Evolutionary conservation across 2,113 vertebrate species (phyloP).

Genomic region (Tachysurus fulvidraco): DNA sequence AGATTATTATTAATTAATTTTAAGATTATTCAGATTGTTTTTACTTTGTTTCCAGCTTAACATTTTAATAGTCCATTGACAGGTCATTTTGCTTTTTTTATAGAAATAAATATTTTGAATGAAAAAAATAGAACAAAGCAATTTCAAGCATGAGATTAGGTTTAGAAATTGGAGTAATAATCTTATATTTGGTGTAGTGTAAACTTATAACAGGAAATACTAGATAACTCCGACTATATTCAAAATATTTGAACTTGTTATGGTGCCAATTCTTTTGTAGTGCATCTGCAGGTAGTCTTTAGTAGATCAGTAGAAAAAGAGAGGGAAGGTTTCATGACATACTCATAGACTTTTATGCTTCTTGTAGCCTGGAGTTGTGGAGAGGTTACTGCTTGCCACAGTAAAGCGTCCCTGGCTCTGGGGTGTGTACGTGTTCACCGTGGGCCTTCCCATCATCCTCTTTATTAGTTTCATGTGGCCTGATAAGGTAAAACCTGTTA

Average conservation of each 20-base stretch:
- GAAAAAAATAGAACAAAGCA: not conserved
- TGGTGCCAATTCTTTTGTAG: not conserved
- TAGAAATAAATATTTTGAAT: not conserved
- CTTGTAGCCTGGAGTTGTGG: constrained; percentile 64
- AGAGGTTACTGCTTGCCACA: constrained; percentile 66
- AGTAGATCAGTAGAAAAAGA: not conserved
- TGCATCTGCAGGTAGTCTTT: not conserved
- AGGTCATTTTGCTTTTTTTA: not conserved
- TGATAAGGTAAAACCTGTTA: constrained; percentile 66
- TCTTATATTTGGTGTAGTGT: not conserved
- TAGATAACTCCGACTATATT: not conserved
- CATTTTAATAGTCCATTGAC: not conserved
- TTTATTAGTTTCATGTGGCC: constrained; percentile 80
- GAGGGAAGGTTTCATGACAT: not conserved
- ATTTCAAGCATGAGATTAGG: not conserved
- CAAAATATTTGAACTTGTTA: not conserved
- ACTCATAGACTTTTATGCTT: not conserved
- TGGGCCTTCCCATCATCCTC: constrained; percentile 76
- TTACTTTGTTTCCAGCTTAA: not conserved
- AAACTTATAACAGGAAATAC: not conserved
- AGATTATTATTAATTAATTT: not conserved
- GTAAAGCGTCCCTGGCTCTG: constrained; percentile 74
- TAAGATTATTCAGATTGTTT: not conserved
- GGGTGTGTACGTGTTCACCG: constrained; percentile 72
- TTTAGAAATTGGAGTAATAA: not conserved